Evolutionary conservation across 2,113 vertebrate species (phyloP).

Genomic region (Trogon surrucura): DNA sequence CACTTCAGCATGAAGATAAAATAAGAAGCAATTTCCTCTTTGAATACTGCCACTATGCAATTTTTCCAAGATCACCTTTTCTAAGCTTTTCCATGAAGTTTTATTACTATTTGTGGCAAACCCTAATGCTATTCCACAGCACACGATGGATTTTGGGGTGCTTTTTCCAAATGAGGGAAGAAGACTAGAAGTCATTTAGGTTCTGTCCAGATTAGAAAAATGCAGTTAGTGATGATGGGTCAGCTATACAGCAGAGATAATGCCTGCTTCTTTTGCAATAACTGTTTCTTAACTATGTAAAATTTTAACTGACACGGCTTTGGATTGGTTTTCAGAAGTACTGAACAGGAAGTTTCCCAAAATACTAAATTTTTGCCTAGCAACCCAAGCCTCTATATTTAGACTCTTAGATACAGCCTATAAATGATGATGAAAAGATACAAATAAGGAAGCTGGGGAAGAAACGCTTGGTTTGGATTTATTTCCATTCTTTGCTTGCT

Average conservation of each 20-base stretch:
- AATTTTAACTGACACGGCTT: background rate
- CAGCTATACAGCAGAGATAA: background rate
- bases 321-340: background rate
- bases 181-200: background rate
- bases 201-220: background rate
- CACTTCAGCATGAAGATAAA: background rate
- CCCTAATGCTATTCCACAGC: background rate
- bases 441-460: background rate
- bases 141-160: background rate
- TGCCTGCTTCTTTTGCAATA: background rate
- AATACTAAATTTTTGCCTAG: conserved; percentile 59
- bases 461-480: background rate
- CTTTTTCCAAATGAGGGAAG: background rate
- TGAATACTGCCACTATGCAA: background rate
- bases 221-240: accelerated
- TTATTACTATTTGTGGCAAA: background rate
- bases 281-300: background rate
- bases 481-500: background rate
- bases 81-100: background rate
- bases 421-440: background rate
- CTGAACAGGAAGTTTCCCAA: conserved; percentile 46
- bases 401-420: background rate
- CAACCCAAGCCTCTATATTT: conserved; percentile 45
- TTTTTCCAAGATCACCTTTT: background rate
- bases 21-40: background rate